A percentile compares a stretch with the other conserved stretches of the same genome.
Evolutionary conservation across 2,113 vertebrate genomes (phyloP).

Genomic region (Gymnorhina tibicen): DNA sequence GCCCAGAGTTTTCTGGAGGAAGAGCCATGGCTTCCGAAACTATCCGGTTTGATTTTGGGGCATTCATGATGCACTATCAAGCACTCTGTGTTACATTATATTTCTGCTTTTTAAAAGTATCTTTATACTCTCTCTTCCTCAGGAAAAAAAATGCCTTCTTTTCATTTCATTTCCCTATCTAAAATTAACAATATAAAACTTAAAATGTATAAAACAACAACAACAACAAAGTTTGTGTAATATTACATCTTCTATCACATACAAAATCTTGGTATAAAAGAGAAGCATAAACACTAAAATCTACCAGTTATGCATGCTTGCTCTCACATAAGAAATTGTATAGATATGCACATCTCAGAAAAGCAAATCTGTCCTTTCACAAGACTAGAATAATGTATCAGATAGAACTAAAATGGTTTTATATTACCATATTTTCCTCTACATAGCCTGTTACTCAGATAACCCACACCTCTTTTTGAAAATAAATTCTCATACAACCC

Average conservation of each 20-base stretch:
- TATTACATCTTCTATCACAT: not conserved
- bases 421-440: conserved; percentile 1
- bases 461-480: conserved; percentile 7
- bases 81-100: not conserved
- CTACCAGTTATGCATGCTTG: not conserved
- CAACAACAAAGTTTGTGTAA: not conserved
- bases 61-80: not conserved
- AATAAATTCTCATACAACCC: conserved; percentile 11
- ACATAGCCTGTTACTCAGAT: not conserved
- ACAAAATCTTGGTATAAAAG: not conserved
- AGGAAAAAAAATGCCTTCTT: not conserved
- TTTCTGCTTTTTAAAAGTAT: not conserved
- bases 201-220: not conserved
- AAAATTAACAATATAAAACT: not conserved
- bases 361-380: not conserved
- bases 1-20: not conserved
- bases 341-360: not conserved
- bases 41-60: not conserved
- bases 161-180: not conserved
- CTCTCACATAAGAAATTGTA: not conserved
- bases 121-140: not conserved
- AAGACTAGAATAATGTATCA: not conserved
- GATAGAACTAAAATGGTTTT: conserved; percentile 17
- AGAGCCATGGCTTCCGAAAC: not conserved
- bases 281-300: not conserved